Percentiles rank a stretch among this genome's conserved stretches.
Conservation (phyloP, 2,888 invertebrate genomes). For the Nudaria mundana region DNA sequence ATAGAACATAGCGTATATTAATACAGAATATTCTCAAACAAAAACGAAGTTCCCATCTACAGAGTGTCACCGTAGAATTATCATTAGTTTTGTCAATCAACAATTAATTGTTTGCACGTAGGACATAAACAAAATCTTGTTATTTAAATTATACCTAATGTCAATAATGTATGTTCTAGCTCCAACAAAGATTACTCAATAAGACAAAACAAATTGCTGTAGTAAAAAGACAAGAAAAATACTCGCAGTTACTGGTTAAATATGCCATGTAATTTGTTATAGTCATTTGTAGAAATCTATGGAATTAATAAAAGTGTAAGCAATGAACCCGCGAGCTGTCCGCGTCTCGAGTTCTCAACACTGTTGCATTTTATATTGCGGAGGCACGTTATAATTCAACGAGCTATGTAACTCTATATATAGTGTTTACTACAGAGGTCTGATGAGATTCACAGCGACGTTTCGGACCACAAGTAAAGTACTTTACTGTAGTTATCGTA, state of each 20-base stretch:
- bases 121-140: background rate
- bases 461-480: too few relatives aligned
- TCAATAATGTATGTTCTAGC: background rate
- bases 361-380: conserved; percentile 3
- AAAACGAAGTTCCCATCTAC: too few relatives aligned
- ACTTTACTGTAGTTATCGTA: too few relatives aligned
- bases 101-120: too few relatives aligned
- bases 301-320: conserved; percentile 18
- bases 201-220: conserved; percentile 6
- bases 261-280: conserved; percentile 18
- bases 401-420: background rate
- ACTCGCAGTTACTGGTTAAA: conserved; percentile 2
- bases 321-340: conserved; percentile 15
- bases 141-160: conserved; percentile 5
- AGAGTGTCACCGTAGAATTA: too few relatives aligned
- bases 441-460: too few relatives aligned
- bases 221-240: conserved; percentile 6
- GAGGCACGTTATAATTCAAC: background rate
- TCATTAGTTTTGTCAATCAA: too few relatives aligned
- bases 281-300: conserved; percentile 18
- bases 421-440: background rate
- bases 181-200: conserved; percentile 15
- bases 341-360: conserved; percentile 2
- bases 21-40: too few relatives aligned
- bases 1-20: too few relatives aligned